Percentiles rank a stretch among this genome's conserved stretches.
These are phyloP conservation scores for Promerops cafer DNA, from an alignment of 2,113 vertebrate genomes.

Conservation along the genomic window DNA sequence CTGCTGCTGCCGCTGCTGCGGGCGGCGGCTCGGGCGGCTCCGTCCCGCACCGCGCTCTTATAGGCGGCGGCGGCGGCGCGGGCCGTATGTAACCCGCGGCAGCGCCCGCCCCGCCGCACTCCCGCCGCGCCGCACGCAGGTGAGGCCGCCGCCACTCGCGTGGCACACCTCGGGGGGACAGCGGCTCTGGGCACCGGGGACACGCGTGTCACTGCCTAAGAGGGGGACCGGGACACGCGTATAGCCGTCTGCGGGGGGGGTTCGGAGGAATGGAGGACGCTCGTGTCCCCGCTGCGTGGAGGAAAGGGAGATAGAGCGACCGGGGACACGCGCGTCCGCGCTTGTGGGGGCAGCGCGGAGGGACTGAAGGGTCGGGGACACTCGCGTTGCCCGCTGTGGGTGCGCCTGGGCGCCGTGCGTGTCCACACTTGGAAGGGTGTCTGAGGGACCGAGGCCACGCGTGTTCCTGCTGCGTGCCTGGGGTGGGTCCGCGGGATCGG, in stretches of 20 bases:
- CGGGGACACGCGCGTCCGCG: not conserved
- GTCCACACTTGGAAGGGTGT: rapidly evolving
- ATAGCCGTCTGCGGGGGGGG: not conserved
- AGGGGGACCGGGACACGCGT: not conserved
- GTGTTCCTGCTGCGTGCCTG: not conserved
- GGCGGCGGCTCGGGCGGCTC: not conserved
- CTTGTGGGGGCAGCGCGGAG: no score
- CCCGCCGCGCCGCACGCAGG: not conserved
- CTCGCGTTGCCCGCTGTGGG: rapidly evolving
- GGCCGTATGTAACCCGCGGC: not conserved
- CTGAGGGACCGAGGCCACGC: not conserved
- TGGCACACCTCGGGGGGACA: not conserved
- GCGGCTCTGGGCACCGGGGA: rapidly evolving
- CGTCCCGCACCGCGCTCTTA: not conserved
- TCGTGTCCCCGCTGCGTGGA: not conserved
- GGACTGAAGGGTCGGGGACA: not conserved
- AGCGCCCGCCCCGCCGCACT: not conserved
- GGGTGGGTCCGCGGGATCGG: not conserved
- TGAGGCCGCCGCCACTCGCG: not conserved
- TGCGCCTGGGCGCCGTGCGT: not conserved
- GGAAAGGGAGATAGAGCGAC: not conserved
- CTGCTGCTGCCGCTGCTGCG: not conserved
- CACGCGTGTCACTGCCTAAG: rapidly evolving
- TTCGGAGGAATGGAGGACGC: not conserved
- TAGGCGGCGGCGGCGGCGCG: not conserved